Conservation (phyloP, 2,888 invertebrate species). For the Tipula vernalis region DNA sequence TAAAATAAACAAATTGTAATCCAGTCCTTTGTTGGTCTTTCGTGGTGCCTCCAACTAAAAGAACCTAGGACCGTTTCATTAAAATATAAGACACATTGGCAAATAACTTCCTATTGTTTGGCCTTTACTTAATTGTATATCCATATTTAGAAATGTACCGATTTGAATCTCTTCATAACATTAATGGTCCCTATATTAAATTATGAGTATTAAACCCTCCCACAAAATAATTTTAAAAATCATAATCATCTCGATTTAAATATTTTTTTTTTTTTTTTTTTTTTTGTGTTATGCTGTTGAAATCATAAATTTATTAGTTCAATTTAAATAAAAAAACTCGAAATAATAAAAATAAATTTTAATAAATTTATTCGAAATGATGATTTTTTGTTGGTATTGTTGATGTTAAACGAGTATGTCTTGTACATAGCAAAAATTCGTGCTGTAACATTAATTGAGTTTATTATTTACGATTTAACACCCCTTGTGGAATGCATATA, state of each 20-base stretch:
- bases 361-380: not conserved
- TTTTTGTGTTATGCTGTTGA: not conserved
- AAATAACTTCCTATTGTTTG: too few relatives aligned
- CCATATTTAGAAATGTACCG: too few relatives aligned
- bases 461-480: not conserved
- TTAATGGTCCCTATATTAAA: too few relatives aligned
- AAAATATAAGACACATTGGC: too few relatives aligned
- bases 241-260: not conserved
- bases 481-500: not conserved
- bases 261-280: too few relatives aligned
- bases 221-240: not conserved
- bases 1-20: too few relatives aligned
- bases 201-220: not conserved
- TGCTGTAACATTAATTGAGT: not conserved
- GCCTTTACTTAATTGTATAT: too few relatives aligned
- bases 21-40: too few relatives aligned
- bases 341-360: not conserved
- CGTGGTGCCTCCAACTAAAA: too few relatives aligned
- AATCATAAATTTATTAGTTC: constrained; percentile 4
- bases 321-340: not conserved
- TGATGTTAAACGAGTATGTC: not conserved
- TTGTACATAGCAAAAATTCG: not conserved
- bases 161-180: too few relatives aligned
- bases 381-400: not conserved
- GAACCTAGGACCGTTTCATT: too few relatives aligned